Evolutionary conservation across 2,888 invertebrate species (phyloP), one percentile per base, ranked within the genome.

Genomic region (Nasonia oneida): DNA sequence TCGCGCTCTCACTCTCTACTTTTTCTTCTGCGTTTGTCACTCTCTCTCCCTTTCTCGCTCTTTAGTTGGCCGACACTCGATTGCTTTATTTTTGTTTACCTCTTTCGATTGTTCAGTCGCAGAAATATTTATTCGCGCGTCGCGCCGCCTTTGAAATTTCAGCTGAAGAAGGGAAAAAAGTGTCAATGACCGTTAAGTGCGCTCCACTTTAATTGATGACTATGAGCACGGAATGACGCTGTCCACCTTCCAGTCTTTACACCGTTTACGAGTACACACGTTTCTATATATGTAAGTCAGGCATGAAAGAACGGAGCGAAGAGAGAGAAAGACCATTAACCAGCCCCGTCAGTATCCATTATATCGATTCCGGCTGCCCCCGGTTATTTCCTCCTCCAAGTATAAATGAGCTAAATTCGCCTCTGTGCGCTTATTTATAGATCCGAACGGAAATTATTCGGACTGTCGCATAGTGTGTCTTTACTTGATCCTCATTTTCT

Each of bases 151-250:
- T 53, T 18, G 53, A 53, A 53, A 18, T 61, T 6, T 61, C n/a
- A 61, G 8, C 5, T n/a, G n/a, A 23, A 57, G 29, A 29, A 29
- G 29, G 42, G 1, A 42, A 47, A 47, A 61, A n/a, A 61, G 23
- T 61, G n/a, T 61, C 57, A 37, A 37, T 29, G 33, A 0, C 23
- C 23, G 6, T 67, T 23, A 29, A 67, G 67, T 33, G 67, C 67
- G 67, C 67, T 75, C 61, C 57, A 70, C 23, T 79, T 80, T 83
- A 82, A 86, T 83, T 79, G 86, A 83, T 80, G 80, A 79, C 75
- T 79, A 79, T 79, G 47, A 61, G 33, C 64, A 74, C 37, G 33
- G 67, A 82, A 85, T 82, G 74, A 74, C 42, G 67, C 15, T 15
- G 73, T 61, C 57, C 33, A 29, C 47, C 73, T 47, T 37, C 6